phyloP scores from a whole-genome alignment of 2,113 vertebrate genomes.

The Oncorhynchus tshawytscha region DNA sequence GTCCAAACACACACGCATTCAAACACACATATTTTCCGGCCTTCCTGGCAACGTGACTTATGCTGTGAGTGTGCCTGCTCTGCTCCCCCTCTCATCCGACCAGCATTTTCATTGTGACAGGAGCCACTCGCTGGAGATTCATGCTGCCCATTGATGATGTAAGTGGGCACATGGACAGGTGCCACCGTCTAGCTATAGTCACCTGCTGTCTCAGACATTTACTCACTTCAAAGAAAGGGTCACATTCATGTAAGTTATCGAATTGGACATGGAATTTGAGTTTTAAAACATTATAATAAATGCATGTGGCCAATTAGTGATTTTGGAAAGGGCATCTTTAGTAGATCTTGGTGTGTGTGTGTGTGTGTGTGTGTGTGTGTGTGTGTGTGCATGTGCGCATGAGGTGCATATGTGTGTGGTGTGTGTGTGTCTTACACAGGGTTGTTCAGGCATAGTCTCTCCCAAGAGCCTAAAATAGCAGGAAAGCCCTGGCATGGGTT shows the following conservation, averaged over 20 bases:
- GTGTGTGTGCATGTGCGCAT: not conserved
- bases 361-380: constrained; percentile 4
- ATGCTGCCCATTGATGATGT: constrained; percentile 62
- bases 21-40: not conserved
- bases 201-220: no score
- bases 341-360: not conserved
- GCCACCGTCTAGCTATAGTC: constrained; percentile 21
- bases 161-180: constrained; percentile 56
- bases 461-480: constrained; percentile 73
- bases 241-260: no score
- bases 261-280: no score
- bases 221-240: no score
- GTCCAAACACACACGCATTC: not conserved
- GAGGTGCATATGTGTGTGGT: not conserved
- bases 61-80: constrained; percentile 53
- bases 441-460: constrained; percentile 50
- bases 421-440: constrained; percentile 24
- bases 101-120: constrained; percentile 63
- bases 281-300: no score
- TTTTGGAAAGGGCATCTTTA: no score
- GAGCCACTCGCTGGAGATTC: constrained; percentile 62
- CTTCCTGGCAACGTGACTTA: constrained; percentile 61
- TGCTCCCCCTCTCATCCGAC: constrained; percentile 52
- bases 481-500: constrained; percentile 68
- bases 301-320: no score